Evolutionary conservation across 2,888 invertebrate species (phyloP), one percentile per base, ranked within the genome.

Genomic region (Coleophora deauratella): DNA sequence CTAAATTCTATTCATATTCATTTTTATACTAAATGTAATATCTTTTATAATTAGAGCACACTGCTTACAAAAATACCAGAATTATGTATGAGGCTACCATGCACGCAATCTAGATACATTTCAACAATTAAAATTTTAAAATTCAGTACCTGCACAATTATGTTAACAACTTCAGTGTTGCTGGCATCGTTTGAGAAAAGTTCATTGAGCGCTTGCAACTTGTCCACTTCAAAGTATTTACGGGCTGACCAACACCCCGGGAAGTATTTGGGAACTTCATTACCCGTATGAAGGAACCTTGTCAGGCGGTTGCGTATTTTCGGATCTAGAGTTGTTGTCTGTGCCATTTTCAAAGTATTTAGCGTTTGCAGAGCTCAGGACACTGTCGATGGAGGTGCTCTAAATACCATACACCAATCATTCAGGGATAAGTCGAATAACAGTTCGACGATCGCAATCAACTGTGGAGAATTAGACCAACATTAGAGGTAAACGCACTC

Each of bases 241-340:
- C 87, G 86, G 9, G 78, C 57, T 28, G 75, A 62, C 87, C 88
- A 88, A 54, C 85, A 84, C 31, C 88, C 88, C 37, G 89, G 88
- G 49, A 72, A 87, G 59, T 88, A 89, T 44, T 80, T 84, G 0
- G 87, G 86, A 11, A 71, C 50, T 50, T 88, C 88, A 57, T 74
- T 76, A 2, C 88, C 88, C 38, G 86, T 78, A 50, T 88, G 86
- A 8, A 89, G 61, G 52, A 75, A 88, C 39, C 88, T 72, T 32
- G 71, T 70, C 44, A 88, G 59, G 38, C 76, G 70, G 47, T 75
- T 81, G 42, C 70, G 72, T 28, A 80, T 56, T 39, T 59, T 59
- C 13, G 69, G 62, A 56, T 79, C 72, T 41, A 82, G 62, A 31
- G 53, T 40, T 27, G 49, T 49, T 39, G 62, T 46, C 47, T 68